Conservation (phyloP, 2,113 vertebrate species). For the Sorex araneus region DNA sequence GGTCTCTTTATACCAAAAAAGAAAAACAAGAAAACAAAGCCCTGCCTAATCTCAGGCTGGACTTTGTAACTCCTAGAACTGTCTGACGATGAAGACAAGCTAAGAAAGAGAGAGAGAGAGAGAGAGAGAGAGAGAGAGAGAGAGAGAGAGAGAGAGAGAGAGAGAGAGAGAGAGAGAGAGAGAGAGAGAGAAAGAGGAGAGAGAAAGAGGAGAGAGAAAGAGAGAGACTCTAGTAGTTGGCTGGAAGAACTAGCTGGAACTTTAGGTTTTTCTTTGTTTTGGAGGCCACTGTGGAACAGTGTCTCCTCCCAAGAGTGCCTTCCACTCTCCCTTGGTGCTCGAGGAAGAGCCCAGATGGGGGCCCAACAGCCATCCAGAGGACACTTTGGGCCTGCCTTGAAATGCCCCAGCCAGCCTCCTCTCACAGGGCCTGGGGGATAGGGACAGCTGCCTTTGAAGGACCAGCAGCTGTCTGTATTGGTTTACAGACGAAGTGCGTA, state of each 20-base stretch:
- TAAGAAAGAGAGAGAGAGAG: background rate
- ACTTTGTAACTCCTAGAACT: background rate
- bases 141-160: background rate
- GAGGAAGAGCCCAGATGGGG: background rate
- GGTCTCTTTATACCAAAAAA: background rate
- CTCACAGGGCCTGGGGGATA: background rate
- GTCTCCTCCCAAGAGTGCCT: constrained; percentile 24
- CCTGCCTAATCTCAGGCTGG: background rate
- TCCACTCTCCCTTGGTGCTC: constrained; percentile 7
- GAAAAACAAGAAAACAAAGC: background rate
- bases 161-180: background rate
- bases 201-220: background rate
- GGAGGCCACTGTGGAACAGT: background rate
- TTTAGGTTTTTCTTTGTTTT: constrained; percentile 52
- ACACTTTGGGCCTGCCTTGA: background rate
- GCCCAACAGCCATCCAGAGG: background rate
- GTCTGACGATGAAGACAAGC: background rate
- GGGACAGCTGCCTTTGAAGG: constrained; percentile 70
- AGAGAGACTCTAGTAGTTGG: background rate
- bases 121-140: background rate
- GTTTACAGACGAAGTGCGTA: constrained; percentile 62
- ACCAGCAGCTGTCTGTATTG: constrained; percentile 67
- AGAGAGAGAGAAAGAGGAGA: background rate
- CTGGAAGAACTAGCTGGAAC: background rate
- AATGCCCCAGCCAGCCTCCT: background rate